Base-by-base conservation (phyloP, 1,140 invertebrate genomes). In the Zaprionus kolodkinae region DNA sequence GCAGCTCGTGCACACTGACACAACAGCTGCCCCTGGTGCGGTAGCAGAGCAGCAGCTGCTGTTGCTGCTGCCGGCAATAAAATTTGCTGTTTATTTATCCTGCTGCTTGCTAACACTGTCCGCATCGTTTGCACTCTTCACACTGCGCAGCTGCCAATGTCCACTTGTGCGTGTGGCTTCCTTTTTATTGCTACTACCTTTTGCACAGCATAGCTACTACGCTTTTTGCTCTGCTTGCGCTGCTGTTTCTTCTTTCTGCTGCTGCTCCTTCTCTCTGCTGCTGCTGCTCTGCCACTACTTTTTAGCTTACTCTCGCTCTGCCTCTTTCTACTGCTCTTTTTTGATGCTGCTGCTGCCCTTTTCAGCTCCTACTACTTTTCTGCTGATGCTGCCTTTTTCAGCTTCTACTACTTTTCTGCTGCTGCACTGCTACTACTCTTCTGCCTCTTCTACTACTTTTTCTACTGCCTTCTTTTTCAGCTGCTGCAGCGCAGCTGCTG, bases 401-500 rank as follows among this genome's bases (percentile, higher is more conserved):
- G n/a, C n/a, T n/a, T n/a, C n/a, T n/a, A n/a, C 13, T 40, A 6
- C 13, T 40, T 1, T 40, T 12, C 0, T n/a, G 6, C 36, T 38
- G 36, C 36, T 4, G 4, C 36, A 4, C 36, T 12, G 12, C 36
- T 40, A 40, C 38, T 38, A 12, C 12, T 40, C 6, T 40, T 1
- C 4, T 40, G 13, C 12, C 13, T 40, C 13, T 12, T 40, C 38
- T n/a, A 40, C 38, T n/a, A 5, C 6, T 6, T n/a, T 40, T 12
- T 40, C 38, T n/a, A 40, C 38, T n/a, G 13, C 6, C 13, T n/a
- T 13, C 12, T 40, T 6, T n/a, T 6, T 15, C 11, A n/a, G 38
- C 13, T 13, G 12, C 67, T 17, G 81, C 81, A 69, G n/a, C n/a
- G n/a, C n/a, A n/a, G n/a, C n/a, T 59, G 75, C 67, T 17, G 81